Evolutionary conservation across 2,797 vertebrate species (phyloP).

Genomic region (Spinibarbus caldwelli): DNA sequence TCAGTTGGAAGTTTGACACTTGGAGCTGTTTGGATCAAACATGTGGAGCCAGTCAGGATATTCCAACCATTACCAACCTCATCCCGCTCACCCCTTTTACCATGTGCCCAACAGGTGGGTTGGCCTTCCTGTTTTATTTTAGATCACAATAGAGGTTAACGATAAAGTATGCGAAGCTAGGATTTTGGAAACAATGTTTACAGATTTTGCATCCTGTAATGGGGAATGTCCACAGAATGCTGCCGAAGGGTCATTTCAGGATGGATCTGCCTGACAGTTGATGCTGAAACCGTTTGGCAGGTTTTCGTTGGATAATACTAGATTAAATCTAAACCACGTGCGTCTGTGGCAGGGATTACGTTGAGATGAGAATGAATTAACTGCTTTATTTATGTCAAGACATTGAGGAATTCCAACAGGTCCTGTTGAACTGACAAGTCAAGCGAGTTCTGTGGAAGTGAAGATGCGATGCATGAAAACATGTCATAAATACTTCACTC

Average conservation of each 20-base stretch:
- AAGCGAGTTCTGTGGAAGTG: constrained; percentile 34
- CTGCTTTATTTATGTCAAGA: constrained; percentile 17
- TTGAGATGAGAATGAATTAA: constrained; percentile 15
- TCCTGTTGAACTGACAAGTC: constrained; percentile 41
- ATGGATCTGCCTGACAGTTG: constrained; percentile 17
- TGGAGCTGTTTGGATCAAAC: constrained; percentile 62
- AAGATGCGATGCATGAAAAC: not conserved
- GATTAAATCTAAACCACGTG: constrained; percentile 42
- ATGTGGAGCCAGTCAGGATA: constrained; percentile 85
- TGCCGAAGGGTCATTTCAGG: constrained; percentile 4
- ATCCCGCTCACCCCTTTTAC: constrained; percentile 78
- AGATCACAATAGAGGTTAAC: not conserved
- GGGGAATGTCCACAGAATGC: not conserved
- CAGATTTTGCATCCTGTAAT: not conserved
- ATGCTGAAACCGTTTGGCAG: constrained; percentile 21
- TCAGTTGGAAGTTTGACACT: constrained; percentile 52
- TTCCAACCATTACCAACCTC: constrained; percentile 78
- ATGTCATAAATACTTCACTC: constrained; percentile 6
- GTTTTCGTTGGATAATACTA: constrained; percentile 43
- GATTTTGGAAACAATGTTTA: not conserved
- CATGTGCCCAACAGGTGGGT: constrained; percentile 76
- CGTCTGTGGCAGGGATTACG: constrained; percentile 13
- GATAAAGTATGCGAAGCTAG: not conserved
- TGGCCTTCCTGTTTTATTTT: not conserved
- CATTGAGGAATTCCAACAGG: constrained; percentile 31